phyloP scores from a whole-genome alignment of 2,113 vertebrate genomes.

The Calidris pugnax region DNA sequence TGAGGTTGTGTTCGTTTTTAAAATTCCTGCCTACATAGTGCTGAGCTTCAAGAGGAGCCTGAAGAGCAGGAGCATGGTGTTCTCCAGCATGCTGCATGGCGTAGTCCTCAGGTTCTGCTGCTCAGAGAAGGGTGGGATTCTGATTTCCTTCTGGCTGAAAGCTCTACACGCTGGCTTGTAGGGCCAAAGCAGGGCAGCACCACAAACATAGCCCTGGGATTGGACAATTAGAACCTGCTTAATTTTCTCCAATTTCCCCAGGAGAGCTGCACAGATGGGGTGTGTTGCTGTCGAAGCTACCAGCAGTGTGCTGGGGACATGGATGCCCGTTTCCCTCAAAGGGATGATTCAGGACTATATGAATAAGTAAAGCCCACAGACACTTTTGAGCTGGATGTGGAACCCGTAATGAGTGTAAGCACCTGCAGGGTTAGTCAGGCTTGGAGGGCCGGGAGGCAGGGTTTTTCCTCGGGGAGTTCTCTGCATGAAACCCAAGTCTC shows the following conservation, averaged over 20 bases:
- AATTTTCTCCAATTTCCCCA: not conserved
- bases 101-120: not conserved
- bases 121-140: rapidly evolving
- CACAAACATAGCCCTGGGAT: not conserved
- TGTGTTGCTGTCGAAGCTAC: not conserved
- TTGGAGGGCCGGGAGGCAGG: rapidly evolving
- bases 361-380: not conserved
- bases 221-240: not conserved
- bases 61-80: rapidly evolving
- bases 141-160: not conserved
- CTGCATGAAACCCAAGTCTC: not conserved
- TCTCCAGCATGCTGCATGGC: not conserved
- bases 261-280: not conserved
- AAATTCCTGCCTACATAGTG: not conserved
- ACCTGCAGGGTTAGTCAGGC: not conserved
- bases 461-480: not conserved
- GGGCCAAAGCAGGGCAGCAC: not conserved
- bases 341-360: not conserved
- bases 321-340: not conserved
- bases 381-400: not conserved
- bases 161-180: not conserved
- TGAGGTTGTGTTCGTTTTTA: not conserved
- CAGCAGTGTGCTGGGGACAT: rapidly evolving
- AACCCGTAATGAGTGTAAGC: not conserved
- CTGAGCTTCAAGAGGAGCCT: not conserved